Conservation (phyloP, 2,888 invertebrate species). For the Eulithis testata region DNA sequence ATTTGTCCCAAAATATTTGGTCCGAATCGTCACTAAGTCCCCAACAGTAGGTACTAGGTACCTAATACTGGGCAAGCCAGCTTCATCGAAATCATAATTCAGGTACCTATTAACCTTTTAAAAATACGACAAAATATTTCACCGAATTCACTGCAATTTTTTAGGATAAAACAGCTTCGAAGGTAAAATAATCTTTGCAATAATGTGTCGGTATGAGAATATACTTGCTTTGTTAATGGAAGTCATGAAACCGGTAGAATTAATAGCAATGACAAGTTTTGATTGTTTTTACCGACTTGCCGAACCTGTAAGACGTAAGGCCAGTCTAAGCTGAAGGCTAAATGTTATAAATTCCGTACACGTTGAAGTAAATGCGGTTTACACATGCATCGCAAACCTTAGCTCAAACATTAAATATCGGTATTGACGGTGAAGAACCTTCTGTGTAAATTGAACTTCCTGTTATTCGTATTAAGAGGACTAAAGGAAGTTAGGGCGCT, state of each 20-base stretch:
- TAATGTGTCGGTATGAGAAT: neutral
- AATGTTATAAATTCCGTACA: constrained; percentile 39
- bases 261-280: constrained; percentile 19
- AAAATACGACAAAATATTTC: too few species aligned
- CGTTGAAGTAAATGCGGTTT: constrained; percentile 40
- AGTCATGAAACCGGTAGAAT: constrained; percentile 9
- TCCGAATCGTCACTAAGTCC: too few species aligned
- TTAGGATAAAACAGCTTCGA: neutral
- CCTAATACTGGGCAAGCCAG: too few species aligned
- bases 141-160: too few species aligned
- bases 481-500: too few species aligned
- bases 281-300: constrained; percentile 34
- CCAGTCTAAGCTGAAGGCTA: constrained; percentile 47
- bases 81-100: too few species aligned
- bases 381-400: constrained; percentile 38
- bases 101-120: too few species aligned
- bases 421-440: neutral
- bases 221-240: neutral
- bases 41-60: too few species aligned
- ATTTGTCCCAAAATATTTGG: too few species aligned
- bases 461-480: neutral
- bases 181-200: neutral
- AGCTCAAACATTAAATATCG: neutral
- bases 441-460: neutral
- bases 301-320: constrained; percentile 30